Evolutionary conservation across 2,888 invertebrate species (phyloP).

Genomic region (Hydrotaea cyrtoneurina): DNA sequence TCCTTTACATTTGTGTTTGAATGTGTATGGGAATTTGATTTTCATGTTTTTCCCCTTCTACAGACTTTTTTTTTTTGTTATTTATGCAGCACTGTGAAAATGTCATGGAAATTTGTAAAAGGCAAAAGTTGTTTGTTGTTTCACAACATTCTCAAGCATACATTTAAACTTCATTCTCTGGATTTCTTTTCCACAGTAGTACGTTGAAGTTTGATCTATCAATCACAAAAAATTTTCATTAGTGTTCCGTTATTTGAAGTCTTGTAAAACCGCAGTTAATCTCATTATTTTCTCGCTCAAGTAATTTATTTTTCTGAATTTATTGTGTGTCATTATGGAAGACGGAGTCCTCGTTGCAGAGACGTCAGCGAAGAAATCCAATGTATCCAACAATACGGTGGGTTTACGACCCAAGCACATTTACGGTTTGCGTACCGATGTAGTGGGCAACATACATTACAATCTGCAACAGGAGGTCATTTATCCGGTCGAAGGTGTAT

Average conservation of each 20-base stretch:
- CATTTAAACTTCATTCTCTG: neutral
- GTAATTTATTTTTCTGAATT: neutral
- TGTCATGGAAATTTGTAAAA: constrained; percentile 59
- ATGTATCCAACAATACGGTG: constrained; percentile 69
- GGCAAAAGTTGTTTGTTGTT: neutral
- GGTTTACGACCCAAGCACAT: constrained; percentile 78
- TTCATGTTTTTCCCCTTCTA: neutral
- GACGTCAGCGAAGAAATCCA: constrained; percentile 1
- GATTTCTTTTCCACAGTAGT: neutral
- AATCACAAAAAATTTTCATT: constrained; percentile 20
- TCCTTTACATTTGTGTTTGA: neutral
- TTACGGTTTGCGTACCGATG: constrained; percentile 79
- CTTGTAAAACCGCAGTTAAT: neutral
- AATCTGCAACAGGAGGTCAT: constrained; percentile 88
- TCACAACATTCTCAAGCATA: neutral
- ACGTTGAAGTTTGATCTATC: constrained; percentile 42
- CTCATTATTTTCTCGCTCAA: neutral
- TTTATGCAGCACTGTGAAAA: constrained; percentile 43
- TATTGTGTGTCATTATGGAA: constrained; percentile 37
- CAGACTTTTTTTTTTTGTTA: neutral
- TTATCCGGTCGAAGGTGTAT: constrained; percentile 89
- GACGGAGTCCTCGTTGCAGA: too few species aligned
- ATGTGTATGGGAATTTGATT: constrained; percentile 18
- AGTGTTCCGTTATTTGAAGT: neutral
- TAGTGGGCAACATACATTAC: constrained; percentile 87